A percentile compares a stretch with the other conserved stretches of the same genome.
These are phyloP conservation scores for Platyscapa corneri DNA, from an alignment of 1,140 invertebrate genomes.

Conservation along the genomic window DNA sequence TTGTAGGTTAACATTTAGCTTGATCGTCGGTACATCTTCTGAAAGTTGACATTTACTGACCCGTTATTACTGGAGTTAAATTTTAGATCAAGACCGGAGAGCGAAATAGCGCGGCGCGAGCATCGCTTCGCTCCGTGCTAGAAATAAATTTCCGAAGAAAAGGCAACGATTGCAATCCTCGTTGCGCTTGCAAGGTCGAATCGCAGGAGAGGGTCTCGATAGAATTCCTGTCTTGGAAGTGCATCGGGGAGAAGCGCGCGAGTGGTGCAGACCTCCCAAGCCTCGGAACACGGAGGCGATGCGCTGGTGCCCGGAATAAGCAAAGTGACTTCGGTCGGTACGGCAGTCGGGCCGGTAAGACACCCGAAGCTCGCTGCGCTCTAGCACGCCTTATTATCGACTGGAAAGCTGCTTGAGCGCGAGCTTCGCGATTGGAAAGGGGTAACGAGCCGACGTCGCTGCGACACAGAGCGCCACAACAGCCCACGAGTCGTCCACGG, in stretches of 20 bases:
- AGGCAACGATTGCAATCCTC: neutral
- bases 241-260: neutral
- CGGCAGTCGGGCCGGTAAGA: constrained; percentile 62
- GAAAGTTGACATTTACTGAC: too few relatives aligned
- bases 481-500: neutral
- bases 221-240: neutral
- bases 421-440: constrained; percentile 60
- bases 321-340: constrained; percentile 65
- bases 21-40: too few relatives aligned
- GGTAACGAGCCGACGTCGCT: constrained; percentile 55
- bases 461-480: neutral
- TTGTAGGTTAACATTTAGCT: too few relatives aligned
- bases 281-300: neutral
- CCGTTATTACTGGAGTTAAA: too few relatives aligned
- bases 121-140: too few relatives aligned
- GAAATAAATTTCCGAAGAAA: neutral
- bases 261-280: neutral
- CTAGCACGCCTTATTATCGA: constrained; percentile 68
- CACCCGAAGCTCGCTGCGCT: constrained; percentile 54
- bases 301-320: constrained; percentile 2
- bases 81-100: too few relatives aligned
- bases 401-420: constrained; percentile 58
- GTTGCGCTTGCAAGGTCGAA: neutral
- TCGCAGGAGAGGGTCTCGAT: too few relatives aligned
- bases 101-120: too few relatives aligned